A percentile compares a stretch with the other conserved stretches of the same genome.
Evolutionary conservation across 1,140 invertebrate species (phyloP).

Genomic region (Papilio machaon): DNA sequence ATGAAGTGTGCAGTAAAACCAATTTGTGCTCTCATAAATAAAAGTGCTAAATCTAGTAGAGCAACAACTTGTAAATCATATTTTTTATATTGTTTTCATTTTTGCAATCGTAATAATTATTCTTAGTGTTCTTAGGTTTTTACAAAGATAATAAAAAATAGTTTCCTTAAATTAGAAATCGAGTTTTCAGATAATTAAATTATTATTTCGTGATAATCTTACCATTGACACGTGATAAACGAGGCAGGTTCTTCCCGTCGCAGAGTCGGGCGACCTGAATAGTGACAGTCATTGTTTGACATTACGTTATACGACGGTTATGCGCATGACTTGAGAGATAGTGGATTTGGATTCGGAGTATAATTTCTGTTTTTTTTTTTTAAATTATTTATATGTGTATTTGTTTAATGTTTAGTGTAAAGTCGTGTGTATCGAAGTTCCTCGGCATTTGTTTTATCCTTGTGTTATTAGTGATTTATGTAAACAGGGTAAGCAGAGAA

Average conservation of each 20-base stretch:
- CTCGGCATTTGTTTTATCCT: neutral
- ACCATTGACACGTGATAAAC: neutral
- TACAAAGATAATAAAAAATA: neutral
- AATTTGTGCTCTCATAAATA: constrained; percentile 5
- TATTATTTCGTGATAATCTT: neutral
- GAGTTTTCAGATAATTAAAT: neutral
- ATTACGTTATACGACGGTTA: neutral
- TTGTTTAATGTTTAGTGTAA: neutral
- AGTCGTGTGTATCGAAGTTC: neutral
- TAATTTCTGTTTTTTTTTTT: neutral
- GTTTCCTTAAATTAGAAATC: neutral
- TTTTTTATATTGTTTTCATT: neutral
- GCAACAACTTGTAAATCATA: neutral
- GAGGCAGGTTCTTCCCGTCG: neutral
- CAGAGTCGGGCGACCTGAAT: neutral
- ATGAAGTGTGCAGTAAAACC: constrained; percentile 9
- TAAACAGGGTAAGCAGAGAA: neutral
- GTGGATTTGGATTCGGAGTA: neutral
- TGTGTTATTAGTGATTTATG: neutral
- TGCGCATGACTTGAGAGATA: neutral
- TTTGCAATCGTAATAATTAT: neutral
- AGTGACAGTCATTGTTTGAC: neutral
- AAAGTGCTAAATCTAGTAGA: neutral
- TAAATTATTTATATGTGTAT: neutral
- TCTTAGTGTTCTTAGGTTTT: too few relatives aligned